Base-by-base conservation (phyloP, 2,888 invertebrate species). In the Coelinius sp. region DNA sequence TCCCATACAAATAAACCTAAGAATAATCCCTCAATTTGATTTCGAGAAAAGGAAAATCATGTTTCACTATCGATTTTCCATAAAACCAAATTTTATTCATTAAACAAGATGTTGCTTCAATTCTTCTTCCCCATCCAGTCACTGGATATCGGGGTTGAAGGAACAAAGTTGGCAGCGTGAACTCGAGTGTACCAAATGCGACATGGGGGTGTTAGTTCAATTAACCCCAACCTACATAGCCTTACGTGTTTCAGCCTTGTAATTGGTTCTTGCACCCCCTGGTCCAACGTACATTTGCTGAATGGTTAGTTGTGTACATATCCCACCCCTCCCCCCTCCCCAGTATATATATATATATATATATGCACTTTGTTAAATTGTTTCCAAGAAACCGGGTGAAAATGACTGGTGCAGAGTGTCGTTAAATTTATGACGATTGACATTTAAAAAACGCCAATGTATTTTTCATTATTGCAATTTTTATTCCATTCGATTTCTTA, bases 231-330 rank as follows among this genome's bases (percentile, higher is more conserved):
- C 35, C 59, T 59, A 59, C 35, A 59, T 35, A 35, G 31, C 59
- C 59, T 59, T 14, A 59, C 59, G 59, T 31, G 31, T 59, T 59
- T 20, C 59, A 59, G 25, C 31, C n/a, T 20, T 31, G 31, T 59
- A 59, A 59, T 59, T 59, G 59, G 31, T 59, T 35, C 59, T 59
- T 20, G 59, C 59, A 17, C 59, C 17, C 25, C 59, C 35, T 31
- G 46, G 46, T 49, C 46, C 46, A 49, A 49, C 17, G 46, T 49
- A 14, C 46, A 49, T 49, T 49, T 49, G 46, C 46, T 49, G 20
- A 49, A 49, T 49, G 59, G 56, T 56, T 56, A 56, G 56, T 56
- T n/a, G 17, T 56, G 56, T 56, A 31, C 31, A 56, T 56, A 31
- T 56, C 14, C 56, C 56, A 8, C 14, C 10, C 20, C 27, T n/a